Evolutionary conservation across 1,140 invertebrate species (phyloP), one percentile per base, ranked within the genome.

Genomic region (Euschistus heros): DNA sequence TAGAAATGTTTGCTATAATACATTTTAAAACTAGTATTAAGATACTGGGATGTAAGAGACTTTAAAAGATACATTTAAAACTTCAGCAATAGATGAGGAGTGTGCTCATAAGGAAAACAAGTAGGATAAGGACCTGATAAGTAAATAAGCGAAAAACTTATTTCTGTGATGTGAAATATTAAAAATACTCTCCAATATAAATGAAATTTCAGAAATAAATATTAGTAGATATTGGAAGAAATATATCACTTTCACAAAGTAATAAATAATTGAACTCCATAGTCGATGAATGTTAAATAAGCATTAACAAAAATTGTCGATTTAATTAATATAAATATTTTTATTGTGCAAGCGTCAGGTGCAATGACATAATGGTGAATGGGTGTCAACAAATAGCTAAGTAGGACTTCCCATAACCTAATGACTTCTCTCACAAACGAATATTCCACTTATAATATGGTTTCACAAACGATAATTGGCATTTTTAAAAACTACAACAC

Each of bases 311-410:
- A 59, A 67, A 63, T 67, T 33, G 63, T 42, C 44, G 33, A 20
- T 26, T 37, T 30, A 17, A 62, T 62, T 44, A 47, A 50, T 55
- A 65, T 59, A 30, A 54, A 52, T 63, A 62, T 46, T 66, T 57
- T 62, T 65, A 67, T 67, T 63, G 65, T 60, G 64, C 60, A 50
- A 27, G 60, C 17, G 30, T 46, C 33, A 55, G 59, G 62, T 30
- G 64, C 62, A 63, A 63, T 60, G 59, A 63, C 42, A 60, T 66
- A 63, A 63, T 60, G 55, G 47, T 59, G 26, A 52, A 62, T 6
- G 50, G 59, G 52, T 57, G 24, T 55, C 44, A 46, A 65, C 20
- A 27, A 61, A 37, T 27, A 20, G 20, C 47, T 22, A 52, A 59
- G 37, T 18, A 44, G 26, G 27, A 37, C 46, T 44, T 17, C 37